Evolutionary conservation across 2,113 vertebrate species (phyloP).

Genomic region (Phyllostomus discolor): DNA sequence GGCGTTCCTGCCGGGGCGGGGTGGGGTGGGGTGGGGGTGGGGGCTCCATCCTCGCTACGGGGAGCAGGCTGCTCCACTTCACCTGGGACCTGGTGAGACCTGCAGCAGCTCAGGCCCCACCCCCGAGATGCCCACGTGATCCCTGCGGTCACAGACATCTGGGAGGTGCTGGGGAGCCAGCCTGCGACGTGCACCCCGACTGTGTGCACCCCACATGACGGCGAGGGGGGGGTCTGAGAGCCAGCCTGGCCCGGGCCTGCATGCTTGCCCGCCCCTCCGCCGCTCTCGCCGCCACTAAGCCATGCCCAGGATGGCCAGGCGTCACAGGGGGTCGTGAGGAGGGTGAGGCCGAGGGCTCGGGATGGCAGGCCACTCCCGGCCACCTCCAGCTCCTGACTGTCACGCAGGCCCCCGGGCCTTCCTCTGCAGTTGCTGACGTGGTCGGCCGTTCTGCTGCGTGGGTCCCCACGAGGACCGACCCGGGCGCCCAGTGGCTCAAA

Average conservation of each 20-base stretch:
- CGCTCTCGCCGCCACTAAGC: background rate
- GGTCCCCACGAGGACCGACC: background rate
- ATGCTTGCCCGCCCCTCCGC: background rate
- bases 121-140: background rate
- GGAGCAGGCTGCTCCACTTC: rapidly evolving
- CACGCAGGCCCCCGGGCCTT: rapidly evolving
- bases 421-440: background rate
- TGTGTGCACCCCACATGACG: rapidly evolving
- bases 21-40: background rate
- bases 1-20: background rate
- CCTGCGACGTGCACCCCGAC: background rate
- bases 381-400: background rate
- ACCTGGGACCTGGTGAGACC: background rate
- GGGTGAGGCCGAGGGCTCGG: background rate
- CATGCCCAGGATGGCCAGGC: background rate
- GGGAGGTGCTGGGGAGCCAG: background rate
- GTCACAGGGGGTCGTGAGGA: slow-evolving; percentile 30
- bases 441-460: background rate
- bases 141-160: rapidly evolving
- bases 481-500: background rate
- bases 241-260: background rate
- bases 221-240: rapidly evolving
- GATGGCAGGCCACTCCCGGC: too few relatives aligned
- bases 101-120: background rate
- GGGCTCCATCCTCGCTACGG: background rate